These are phyloP conservation scores for Drosophila equinoxialis DNA, from an alignment of 1,140 invertebrate species.

Conservation along the genomic window DNA sequence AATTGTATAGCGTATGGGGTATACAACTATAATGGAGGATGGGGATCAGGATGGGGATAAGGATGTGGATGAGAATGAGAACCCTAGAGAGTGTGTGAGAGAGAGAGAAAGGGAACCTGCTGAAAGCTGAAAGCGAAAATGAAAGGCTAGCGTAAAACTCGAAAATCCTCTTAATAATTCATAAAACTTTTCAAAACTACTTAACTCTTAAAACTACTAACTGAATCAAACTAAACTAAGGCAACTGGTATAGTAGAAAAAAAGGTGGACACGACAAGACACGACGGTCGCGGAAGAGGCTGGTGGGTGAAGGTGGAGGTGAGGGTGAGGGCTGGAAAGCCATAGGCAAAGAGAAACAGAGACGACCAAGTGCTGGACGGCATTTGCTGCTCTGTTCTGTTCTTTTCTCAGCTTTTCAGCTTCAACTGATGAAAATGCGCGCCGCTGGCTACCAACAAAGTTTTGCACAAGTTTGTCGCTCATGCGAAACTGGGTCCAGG, in stretches of 20 bases:
- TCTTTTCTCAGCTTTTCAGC: constrained; percentile 49
- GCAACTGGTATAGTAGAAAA: constrained; percentile 45
- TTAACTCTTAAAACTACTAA: constrained; percentile 81
- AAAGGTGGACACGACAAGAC: not conserved
- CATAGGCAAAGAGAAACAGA: not conserved
- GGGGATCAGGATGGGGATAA: not conserved
- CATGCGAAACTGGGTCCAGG: constrained; percentile 64
- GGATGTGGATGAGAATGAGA: not conserved
- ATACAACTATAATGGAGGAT: not conserved
- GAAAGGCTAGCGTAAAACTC: constrained; percentile 78
- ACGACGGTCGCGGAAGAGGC: not conserved
- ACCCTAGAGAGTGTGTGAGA: not conserved
- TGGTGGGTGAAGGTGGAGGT: not conserved
- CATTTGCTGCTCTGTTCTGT: constrained; percentile 3
- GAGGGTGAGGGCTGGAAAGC: too few species aligned
- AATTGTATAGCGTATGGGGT: constrained; percentile 7
- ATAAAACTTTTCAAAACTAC: constrained; percentile 80
- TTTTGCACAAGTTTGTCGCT: constrained; percentile 62
- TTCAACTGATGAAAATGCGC: constrained; percentile 65
- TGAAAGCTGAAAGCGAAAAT: constrained; percentile 59
- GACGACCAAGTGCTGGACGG: not conserved
- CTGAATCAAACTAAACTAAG: constrained; percentile 80
- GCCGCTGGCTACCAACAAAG: constrained; percentile 67
- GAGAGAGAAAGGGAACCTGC: constrained; percentile 28
- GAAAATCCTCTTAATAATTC: constrained; percentile 81